These are phyloP conservation scores for Myotis yumanensis DNA, from an alignment of 2,113 vertebrate genomes.

Conservation along the genomic window DNA sequence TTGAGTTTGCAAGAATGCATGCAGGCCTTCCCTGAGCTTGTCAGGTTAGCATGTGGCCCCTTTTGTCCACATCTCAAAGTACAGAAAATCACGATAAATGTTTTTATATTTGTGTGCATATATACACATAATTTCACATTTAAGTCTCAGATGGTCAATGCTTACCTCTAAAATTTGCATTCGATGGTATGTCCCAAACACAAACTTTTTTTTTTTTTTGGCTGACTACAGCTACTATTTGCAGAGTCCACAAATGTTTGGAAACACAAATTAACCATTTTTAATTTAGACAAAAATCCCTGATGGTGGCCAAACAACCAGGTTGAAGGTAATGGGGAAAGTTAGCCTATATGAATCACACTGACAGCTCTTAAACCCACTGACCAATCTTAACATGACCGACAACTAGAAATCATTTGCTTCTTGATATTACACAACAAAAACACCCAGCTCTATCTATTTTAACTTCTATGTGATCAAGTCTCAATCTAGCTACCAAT, in stretches of 20 bases:
- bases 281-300: background rate
- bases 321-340: background rate
- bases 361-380: background rate
- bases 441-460: background rate
- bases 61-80: background rate
- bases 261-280: background rate
- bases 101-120: background rate
- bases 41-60: too few relatives aligned
- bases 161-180: background rate
- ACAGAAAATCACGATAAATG: background rate
- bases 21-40: too few relatives aligned
- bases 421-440: background rate
- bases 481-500: background rate
- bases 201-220: slow-evolving; percentile 7
- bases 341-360: background rate
- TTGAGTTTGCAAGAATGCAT: too few relatives aligned
- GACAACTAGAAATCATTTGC: background rate
- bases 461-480: background rate
- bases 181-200: background rate
- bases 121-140: background rate
- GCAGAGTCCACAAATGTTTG: background rate
- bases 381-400: background rate
- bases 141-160: background rate
- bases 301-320: background rate
- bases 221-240: background rate